phyloP scores from a whole-genome alignment of 2,113 vertebrate genomes.

The Brienomyrus longianalis region DNA sequence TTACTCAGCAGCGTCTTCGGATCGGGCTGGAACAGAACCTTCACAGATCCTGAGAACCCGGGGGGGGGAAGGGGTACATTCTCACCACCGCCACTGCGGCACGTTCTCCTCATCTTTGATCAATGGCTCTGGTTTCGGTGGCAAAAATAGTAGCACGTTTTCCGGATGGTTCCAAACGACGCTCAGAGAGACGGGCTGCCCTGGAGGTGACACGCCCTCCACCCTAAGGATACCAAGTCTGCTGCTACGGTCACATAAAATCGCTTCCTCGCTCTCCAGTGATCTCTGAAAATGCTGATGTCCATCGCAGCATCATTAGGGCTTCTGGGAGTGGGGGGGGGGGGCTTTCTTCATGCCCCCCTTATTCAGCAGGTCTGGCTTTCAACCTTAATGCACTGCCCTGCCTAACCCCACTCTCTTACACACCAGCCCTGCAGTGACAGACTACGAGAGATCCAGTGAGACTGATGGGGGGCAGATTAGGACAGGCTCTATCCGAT shows the following conservation, averaged over 20 bases:
- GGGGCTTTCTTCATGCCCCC: not conserved
- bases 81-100: not conserved
- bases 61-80: not conserved
- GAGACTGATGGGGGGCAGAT: not conserved
- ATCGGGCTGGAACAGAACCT: not conserved
- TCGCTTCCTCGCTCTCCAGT: not conserved
- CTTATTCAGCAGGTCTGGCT: not conserved
- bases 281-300: not conserved
- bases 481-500: not conserved
- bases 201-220: not conserved
- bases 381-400: not conserved
- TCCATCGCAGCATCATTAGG: not conserved
- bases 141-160: not conserved
- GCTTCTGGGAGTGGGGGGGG: not conserved
- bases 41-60: not conserved
- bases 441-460: not conserved
- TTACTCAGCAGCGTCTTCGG: not conserved
- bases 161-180: not conserved
- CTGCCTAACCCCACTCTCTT: not conserved
- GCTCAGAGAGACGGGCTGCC: not conserved
- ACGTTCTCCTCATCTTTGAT: not conserved
- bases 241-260: not conserved
- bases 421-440: not conserved
- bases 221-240: not conserved
- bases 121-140: not conserved